phyloP scores from a whole-genome alignment of 2,113 vertebrate species.

The Gymnobelideus leadbeateri region DNA sequence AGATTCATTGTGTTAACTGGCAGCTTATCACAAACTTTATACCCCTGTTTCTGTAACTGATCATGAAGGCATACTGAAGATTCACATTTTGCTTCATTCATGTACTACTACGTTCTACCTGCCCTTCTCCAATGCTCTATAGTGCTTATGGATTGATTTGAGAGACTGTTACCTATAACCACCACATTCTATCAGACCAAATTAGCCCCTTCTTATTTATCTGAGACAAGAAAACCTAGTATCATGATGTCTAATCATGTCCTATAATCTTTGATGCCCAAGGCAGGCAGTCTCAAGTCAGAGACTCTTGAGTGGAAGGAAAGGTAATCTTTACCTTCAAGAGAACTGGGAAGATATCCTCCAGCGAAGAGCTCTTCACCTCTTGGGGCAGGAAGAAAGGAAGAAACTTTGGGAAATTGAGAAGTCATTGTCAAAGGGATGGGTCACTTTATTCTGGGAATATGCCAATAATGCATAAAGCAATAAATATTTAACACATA shows the following conservation, averaged over 20 bases:
- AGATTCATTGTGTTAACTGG: background rate
- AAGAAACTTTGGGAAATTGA: background rate
- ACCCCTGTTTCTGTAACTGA: background rate
- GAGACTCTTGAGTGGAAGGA: background rate
- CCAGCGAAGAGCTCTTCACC: background rate
- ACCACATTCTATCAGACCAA: background rate
- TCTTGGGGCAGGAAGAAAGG: background rate
- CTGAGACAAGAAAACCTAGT: background rate
- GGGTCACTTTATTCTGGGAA: background rate
- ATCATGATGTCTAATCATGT: background rate
- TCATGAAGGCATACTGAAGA: background rate
- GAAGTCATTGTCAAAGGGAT: background rate
- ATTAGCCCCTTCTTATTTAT: background rate
- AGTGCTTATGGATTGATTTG: background rate
- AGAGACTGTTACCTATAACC: background rate
- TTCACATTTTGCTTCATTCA: background rate
- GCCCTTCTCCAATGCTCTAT: background rate
- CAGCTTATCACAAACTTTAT: background rate
- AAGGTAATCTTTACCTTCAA: background rate
- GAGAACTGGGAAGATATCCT: background rate
- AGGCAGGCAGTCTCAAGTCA: background rate
- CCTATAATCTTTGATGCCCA: background rate
- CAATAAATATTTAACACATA: background rate
- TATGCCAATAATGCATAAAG: background rate
- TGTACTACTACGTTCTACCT: background rate